Evolutionary conservation across 2,888 invertebrate species (phyloP).

Genomic region (Carpatolechia fugitivella): DNA sequence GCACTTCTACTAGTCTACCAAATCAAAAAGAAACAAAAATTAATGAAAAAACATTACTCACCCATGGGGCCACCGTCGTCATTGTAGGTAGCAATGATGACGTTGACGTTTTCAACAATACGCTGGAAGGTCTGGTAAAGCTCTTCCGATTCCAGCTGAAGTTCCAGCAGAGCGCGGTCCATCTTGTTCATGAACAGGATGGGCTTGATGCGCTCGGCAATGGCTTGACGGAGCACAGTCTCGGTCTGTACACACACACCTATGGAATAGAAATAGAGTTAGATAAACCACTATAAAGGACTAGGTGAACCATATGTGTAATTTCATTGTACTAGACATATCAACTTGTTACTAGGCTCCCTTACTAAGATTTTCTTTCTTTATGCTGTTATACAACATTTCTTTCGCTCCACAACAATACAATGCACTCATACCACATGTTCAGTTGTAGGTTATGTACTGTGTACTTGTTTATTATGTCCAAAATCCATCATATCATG

Average conservation of each 20-base stretch:
- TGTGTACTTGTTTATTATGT: too few species aligned
- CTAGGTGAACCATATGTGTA: too few species aligned
- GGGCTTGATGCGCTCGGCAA: slow-evolving; percentile 99
- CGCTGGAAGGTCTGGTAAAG: slow-evolving; percentile 99
- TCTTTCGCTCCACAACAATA: too few species aligned
- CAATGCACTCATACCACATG: too few species aligned
- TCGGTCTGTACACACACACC: slow-evolving; percentile 99
- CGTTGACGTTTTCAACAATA: slow-evolving; percentile 99
- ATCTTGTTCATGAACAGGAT: slow-evolving; percentile 99
- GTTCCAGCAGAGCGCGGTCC: slow-evolving; percentile 98
- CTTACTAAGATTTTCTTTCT: too few species aligned
- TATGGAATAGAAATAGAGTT: slow-evolving; percentile 41
- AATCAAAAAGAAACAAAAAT: neutral
- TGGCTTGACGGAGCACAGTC: slow-evolving; percentile 99
- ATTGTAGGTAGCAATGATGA: slow-evolving; percentile 99
- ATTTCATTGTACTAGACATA: too few species aligned
- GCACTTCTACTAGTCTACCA: too few species aligned
- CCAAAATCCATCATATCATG: too few species aligned
- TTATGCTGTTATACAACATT: too few species aligned
- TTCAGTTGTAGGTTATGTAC: too few species aligned
- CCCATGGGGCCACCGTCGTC: slow-evolving; percentile 99
- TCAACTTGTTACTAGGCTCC: too few species aligned
- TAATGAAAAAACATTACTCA: slow-evolving; percentile 35
- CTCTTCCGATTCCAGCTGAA: slow-evolving; percentile 97
- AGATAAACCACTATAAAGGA: too few species aligned